Base-by-base conservation (phyloP, 2,888 invertebrate species). In the Cylindroiulus punctatus region DNA sequence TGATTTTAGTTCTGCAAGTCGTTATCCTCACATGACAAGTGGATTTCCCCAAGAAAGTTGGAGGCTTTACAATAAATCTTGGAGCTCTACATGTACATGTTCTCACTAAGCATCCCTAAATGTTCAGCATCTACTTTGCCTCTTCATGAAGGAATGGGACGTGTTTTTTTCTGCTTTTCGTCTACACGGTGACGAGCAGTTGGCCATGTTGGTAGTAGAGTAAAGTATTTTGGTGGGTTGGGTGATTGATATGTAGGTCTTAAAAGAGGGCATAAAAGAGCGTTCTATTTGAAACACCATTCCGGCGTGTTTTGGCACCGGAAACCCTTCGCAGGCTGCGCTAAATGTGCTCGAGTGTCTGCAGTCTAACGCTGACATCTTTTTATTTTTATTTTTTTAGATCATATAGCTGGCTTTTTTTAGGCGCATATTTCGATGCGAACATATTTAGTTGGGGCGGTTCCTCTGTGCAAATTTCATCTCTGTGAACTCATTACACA, bases 261-360 rank as follows among this genome's bases (percentile, higher is more conserved):
- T 76, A 76, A 76, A 76, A 76, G 76, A 76, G 76, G 76, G 76
- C 76, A 76, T 76, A 76, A 76, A 76, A 76, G 76, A 76, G 76
- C 76, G 17, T 76, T 76, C 76, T 83, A 83, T 83, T 83, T 83
- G 83, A 83, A 83, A 83, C 83, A 76, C 76, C 76, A 44, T 83
- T 83, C 42, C 83, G 10, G n/a, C 83, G 26, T 83, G 44, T 83
- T 83, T 83, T 83, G 83, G 83, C 83, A 83, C 83, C 22, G 83
- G 44, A 83, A 83, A 83, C 82, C 36, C 82, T 82, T 42, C 42
- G 19, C 82, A 22, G 65, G 65, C 76, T 76, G 76, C 30, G 30
- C 76, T 76, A 76, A 76, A 76, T 76, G 76, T 76, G 30, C 76
- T 14, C 76, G 76, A 76, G 76, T 76, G 76, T 76, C 76, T 76